Conservation (phyloP, 2,113 vertebrate genomes). For the Poeciliopsis turrubarensis region DNA sequence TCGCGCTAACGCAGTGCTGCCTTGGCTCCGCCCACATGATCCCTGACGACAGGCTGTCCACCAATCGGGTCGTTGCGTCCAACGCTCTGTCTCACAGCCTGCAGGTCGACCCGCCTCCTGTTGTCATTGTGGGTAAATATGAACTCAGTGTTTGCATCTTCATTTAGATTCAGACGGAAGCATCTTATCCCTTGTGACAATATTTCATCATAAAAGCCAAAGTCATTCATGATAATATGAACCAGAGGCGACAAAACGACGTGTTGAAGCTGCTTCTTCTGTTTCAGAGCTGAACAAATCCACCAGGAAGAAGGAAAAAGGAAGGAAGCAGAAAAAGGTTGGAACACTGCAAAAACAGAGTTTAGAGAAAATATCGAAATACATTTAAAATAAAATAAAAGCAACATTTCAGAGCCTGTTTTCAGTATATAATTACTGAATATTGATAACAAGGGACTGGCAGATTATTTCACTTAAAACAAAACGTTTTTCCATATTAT, state of each 20-base stretch:
- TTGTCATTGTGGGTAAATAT: slow-evolving; percentile 75
- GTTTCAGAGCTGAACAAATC: slow-evolving; percentile 73
- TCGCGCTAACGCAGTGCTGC: slow-evolving; percentile 52
- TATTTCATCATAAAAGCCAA: no score
- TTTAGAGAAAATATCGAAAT: no score
- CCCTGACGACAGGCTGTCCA: slow-evolving; percentile 57
- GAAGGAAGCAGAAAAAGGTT: slow-evolving; percentile 72
- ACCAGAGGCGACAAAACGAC: neutral
- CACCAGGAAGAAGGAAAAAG: slow-evolving; percentile 63
- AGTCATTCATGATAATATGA: no score
- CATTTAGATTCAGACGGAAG: neutral
- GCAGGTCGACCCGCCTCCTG: slow-evolving; percentile 38
- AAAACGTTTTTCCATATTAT: no score
- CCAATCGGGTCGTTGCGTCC: slow-evolving; percentile 40
- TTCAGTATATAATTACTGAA: no score
- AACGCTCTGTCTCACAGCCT: slow-evolving; percentile 31
- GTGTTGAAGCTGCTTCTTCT: slow-evolving; percentile 1
- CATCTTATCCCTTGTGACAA: no score
- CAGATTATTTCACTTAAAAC: no score
- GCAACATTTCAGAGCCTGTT: no score
- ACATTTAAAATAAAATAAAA: no score
- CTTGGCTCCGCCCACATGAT: slow-evolving; percentile 70
- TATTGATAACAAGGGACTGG: no score
- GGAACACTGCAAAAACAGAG: no score
- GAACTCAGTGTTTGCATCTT: neutral